These are phyloP conservation scores for Chymomyza procnemis DNA, from an alignment of 2,888 invertebrate genomes.

Conservation along the genomic window DNA sequence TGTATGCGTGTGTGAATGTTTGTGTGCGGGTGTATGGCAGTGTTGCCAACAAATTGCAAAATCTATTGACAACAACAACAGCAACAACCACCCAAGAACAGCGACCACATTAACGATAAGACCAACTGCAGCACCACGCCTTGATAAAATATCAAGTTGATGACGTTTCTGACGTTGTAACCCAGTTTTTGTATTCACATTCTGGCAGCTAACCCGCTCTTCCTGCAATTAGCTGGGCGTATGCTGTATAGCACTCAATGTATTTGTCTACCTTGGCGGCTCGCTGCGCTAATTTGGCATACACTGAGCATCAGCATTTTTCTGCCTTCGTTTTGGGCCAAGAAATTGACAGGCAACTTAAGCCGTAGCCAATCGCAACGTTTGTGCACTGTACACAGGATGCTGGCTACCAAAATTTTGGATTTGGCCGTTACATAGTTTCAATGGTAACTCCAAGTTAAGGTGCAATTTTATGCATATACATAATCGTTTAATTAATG, in stretches of 20 bases:
- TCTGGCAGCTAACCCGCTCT: not conserved
- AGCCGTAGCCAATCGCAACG: slow-evolving; percentile 24
- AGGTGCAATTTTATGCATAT: not conserved
- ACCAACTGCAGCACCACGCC: slow-evolving; percentile 25
- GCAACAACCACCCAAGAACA: not conserved
- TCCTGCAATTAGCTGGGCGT: not conserved
- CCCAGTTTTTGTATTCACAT: slow-evolving; percentile 32
- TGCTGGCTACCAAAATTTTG: slow-evolving; percentile 17
- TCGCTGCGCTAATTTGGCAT: not conserved
- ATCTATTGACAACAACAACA: not conserved
- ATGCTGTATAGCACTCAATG: not conserved
- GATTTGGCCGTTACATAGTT: slow-evolving; percentile 39
- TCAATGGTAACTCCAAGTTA: not conserved
- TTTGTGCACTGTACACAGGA: not conserved
- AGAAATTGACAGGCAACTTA: slow-evolving; percentile 35
- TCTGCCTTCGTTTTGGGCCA: not conserved
- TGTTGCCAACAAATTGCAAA: slow-evolving; percentile 13
- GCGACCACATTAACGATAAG: not conserved
- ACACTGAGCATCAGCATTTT: not conserved
- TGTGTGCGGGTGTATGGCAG: slow-evolving; percentile 22
- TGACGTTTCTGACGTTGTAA: slow-evolving; percentile 49
- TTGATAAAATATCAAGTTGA: slow-evolving; percentile 61
- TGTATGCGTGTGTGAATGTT: slow-evolving; percentile 10
- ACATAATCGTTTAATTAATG: slow-evolving; percentile 58
- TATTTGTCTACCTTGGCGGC: not conserved